Evolutionary conservation across 1,140 invertebrate genomes (phyloP).

Genomic region (Bombus huntii): DNA sequence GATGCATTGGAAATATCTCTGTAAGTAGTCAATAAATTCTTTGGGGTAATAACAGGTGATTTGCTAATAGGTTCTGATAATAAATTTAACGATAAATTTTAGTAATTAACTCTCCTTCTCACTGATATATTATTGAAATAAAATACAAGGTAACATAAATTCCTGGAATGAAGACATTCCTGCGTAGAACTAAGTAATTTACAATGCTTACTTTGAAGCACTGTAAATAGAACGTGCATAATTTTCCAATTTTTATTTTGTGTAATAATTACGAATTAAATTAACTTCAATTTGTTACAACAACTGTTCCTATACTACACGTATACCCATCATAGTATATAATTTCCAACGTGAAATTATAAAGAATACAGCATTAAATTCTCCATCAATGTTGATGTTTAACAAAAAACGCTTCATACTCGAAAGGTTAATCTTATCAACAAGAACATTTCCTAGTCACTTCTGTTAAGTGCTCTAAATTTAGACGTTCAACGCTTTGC

Average conservation of each 20-base stretch:
- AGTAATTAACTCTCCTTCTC: neutral
- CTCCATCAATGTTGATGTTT: neutral
- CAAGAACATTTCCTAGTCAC: neutral
- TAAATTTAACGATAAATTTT: neutral
- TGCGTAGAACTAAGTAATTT: neutral
- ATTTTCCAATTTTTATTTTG: too few relatives aligned
- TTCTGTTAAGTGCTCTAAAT: neutral
- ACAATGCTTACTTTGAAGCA: too few relatives aligned
- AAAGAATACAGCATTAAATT: neutral
- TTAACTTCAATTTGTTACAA: neutral
- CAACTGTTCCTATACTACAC: neutral
- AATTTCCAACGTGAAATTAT: neutral
- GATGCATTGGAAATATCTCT: neutral
- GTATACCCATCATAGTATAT: too few relatives aligned
- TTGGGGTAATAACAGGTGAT: neutral
- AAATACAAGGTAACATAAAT: too few relatives aligned
- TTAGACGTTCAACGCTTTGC: neutral
- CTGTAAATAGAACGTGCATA: too few relatives aligned
- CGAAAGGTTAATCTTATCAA: neutral
- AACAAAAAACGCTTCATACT: neutral
- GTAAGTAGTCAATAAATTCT: neutral
- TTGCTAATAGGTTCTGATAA: neutral
- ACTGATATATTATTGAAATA: neutral
- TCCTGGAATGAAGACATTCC: neutral
- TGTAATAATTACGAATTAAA: neutral